Conservation (phyloP, 2,797 vertebrate genomes). For the Poecilia velifera region DNA sequence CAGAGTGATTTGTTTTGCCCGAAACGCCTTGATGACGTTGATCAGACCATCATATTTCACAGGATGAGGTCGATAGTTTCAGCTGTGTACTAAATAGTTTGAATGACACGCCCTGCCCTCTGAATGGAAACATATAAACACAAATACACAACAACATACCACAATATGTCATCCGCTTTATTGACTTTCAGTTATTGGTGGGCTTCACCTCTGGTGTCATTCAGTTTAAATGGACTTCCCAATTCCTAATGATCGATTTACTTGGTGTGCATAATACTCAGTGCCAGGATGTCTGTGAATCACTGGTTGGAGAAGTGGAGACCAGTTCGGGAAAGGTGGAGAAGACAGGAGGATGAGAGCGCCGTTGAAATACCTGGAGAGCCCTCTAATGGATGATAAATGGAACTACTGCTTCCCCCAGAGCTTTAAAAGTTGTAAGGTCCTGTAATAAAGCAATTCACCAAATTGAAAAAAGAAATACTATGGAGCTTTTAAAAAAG, state of each 20-base stretch:
- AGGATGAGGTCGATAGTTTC: constrained; percentile 25
- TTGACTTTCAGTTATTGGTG: constrained; percentile 64
- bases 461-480: not conserved
- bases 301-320: constrained; percentile 46
- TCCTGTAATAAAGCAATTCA: not conserved
- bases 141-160: constrained; percentile 17
- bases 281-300: constrained; percentile 54
- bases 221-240: constrained; percentile 54
- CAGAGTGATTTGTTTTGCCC: constrained; percentile 61
- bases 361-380: constrained; percentile 61
- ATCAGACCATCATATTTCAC: constrained; percentile 30
- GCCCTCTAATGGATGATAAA: constrained; percentile 70
- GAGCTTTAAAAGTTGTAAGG: not conserved
- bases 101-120: constrained; percentile 20
- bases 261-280: constrained; percentile 52
- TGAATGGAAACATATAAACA: constrained; percentile 27
- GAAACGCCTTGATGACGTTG: constrained; percentile 20
- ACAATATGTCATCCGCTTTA: constrained; percentile 32
- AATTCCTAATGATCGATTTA: constrained; percentile 54
- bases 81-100: constrained; percentile 20
- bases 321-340: constrained; percentile 26
- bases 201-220: constrained; percentile 45
- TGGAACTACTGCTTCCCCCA: constrained; percentile 18
- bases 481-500: constrained; percentile 1
- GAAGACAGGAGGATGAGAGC: constrained; percentile 39